A percentile compares a stretch with the other conserved stretches of the same genome.
These are phyloP conservation scores for Callinectes sapidus DNA, from an alignment of 2,888 invertebrate genomes.

Conservation along the genomic window DNA sequence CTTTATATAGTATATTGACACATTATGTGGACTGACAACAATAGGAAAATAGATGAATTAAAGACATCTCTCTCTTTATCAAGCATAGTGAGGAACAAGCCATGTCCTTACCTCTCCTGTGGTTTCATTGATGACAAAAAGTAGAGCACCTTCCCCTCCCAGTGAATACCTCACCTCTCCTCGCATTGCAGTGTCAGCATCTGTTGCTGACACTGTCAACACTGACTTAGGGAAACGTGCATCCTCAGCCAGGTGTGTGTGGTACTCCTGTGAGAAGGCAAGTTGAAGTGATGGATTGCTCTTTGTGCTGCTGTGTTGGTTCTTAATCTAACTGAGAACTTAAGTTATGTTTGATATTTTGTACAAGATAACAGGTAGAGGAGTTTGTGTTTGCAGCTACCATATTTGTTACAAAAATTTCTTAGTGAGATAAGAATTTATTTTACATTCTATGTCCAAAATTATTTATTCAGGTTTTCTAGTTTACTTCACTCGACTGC, in stretches of 20 bases:
- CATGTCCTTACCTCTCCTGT: conserved; percentile 67
- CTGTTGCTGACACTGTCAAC: conserved; percentile 83
- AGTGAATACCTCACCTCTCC: conserved; percentile 84
- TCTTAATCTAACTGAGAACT: background rate
- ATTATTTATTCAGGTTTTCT: background rate
- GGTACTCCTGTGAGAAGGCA: conserved; percentile 79
- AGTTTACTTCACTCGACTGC: background rate
- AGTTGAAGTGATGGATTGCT: background rate
- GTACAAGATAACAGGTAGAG: background rate
- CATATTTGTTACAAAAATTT: background rate
- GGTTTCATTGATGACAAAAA: conserved; percentile 82
- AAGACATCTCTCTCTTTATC: background rate
- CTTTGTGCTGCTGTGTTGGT: background rate
- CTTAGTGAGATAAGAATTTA: background rate
- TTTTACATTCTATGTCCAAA: background rate
- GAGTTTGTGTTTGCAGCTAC: background rate
- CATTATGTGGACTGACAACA: too few relatives aligned
- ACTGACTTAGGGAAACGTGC: conserved; percentile 80
- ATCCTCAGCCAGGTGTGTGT: conserved; percentile 84
- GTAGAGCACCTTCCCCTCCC: conserved; percentile 84
- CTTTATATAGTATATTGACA: too few relatives aligned
- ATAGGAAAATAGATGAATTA: too few relatives aligned
- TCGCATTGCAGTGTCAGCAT: conserved; percentile 80
- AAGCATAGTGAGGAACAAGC: background rate
- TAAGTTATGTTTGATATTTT: background rate